phyloP scores from a whole-genome alignment of 2,113 vertebrate genomes.

The Orthonyx spaldingii region DNA sequence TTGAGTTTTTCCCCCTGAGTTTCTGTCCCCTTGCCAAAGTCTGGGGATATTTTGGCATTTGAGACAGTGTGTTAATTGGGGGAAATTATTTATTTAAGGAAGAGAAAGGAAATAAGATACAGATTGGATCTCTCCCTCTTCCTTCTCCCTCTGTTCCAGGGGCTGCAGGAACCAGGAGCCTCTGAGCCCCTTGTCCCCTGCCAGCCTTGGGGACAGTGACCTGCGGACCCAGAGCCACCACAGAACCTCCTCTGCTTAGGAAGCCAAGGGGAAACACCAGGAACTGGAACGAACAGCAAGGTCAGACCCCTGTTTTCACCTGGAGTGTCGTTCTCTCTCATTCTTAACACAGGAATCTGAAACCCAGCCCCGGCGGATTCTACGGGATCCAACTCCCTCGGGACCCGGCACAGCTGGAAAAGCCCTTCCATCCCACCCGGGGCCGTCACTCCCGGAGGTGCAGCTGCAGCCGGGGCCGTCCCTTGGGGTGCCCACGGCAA shows the following conservation, averaged over 20 bases:
- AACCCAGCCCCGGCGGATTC: not conserved
- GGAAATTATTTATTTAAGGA: not conserved
- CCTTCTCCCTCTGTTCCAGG: not conserved
- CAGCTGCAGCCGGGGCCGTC: not conserved
- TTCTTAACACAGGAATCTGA: not conserved
- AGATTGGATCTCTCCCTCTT: not conserved
- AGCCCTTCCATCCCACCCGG: not conserved
- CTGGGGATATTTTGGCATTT: not conserved
- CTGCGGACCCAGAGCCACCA: not conserved
- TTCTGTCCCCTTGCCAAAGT: not conserved
- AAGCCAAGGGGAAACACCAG: not conserved
- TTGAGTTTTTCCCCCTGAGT: not conserved
- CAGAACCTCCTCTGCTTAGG: not conserved
- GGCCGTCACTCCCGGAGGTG: rapidly evolving
- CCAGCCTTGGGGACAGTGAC: not conserved
- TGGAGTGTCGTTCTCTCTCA: not conserved
- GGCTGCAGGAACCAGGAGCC: not conserved
- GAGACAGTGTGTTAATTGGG: not conserved
- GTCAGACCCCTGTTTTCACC: not conserved
- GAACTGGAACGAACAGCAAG: not conserved
- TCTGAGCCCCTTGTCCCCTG: not conserved
- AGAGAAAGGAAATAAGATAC: not conserved
- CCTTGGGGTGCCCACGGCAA: not conserved
- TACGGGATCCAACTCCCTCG: not conserved
- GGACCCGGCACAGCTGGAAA: too few species aligned